Percentiles rank a stretch among this genome's conserved stretches.
These are phyloP conservation scores for Spinus olivaceus DNA, from an alignment of 2,797 vertebrate species.

Conservation along the genomic window DNA sequence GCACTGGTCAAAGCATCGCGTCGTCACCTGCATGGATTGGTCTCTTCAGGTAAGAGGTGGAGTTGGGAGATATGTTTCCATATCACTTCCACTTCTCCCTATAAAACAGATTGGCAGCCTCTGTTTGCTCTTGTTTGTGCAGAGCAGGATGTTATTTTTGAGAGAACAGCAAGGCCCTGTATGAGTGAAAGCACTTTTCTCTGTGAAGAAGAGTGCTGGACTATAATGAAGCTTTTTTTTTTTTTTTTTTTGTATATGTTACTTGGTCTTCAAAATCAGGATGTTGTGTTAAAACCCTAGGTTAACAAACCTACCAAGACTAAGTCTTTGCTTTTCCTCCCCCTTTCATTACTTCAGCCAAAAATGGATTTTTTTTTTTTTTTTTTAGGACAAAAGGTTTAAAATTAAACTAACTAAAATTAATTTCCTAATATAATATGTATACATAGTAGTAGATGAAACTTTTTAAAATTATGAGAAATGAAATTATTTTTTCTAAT, in stretches of 20 bases:
- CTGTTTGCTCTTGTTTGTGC: neutral
- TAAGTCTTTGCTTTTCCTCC: neutral
- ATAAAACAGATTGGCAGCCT: neutral
- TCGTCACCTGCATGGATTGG: constrained; percentile 97
- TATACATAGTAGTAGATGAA: neutral
- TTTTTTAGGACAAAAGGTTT: neutral
- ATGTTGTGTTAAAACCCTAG: neutral
- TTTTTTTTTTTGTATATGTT: neutral
- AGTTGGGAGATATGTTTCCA: neutral
- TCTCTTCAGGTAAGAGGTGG: constrained; percentile 87
- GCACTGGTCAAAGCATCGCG: constrained; percentile 96
- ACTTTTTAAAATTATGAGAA: neutral
- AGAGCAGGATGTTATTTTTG: neutral
- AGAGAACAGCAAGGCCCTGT: neutral
- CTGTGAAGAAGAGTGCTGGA: neutral
- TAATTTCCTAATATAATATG: neutral
- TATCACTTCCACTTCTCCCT: neutral
- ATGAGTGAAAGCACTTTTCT: neutral
- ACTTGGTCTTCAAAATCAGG: neutral
- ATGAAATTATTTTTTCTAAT: neutral
- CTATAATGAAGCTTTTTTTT: neutral
- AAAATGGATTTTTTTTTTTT: neutral
- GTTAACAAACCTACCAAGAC: neutral
- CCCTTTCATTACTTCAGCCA: neutral
- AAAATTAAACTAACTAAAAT: neutral